Evolutionary conservation across 2,113 vertebrate species (phyloP).

Genomic region (Stegostoma tigrinum): DNA sequence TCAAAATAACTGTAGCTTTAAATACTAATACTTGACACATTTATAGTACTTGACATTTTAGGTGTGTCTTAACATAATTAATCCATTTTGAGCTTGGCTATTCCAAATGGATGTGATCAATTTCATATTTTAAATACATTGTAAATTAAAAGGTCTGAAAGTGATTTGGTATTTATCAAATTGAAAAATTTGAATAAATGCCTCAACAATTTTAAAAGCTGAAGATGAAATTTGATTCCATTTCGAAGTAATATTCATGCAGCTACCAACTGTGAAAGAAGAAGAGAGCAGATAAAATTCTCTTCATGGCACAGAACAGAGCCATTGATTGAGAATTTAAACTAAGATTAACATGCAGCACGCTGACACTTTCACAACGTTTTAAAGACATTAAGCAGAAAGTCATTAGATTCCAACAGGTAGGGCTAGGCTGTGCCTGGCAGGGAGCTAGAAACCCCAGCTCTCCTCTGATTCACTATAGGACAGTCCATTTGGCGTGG

Average conservation of each 20-base stretch:
- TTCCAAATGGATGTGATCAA: neutral
- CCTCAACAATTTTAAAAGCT: neutral
- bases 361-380: conserved; percentile 32
- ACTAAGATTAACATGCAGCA: conserved; percentile 35
- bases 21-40: neutral
- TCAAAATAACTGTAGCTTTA: neutral
- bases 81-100: neutral
- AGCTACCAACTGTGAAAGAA: conserved; percentile 33
- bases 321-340: conserved; percentile 27
- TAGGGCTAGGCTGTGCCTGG: conserved; percentile 50
- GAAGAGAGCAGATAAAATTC: conserved; percentile 22
- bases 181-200: neutral
- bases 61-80: neutral
- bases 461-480: conserved; percentile 60
- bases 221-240: neutral
- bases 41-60: conserved; percentile 2
- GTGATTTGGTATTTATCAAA: neutral
- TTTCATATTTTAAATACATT: neutral
- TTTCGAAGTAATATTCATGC: conserved; percentile 5
- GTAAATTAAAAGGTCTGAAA: neutral
- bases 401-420: conserved; percentile 36
- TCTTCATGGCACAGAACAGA: conserved; percentile 19
- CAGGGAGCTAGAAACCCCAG: conserved; percentile 49
- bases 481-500: conserved; percentile 67
- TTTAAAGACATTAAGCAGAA: conserved; percentile 37